Evolutionary conservation across 2,113 vertebrate genomes (phyloP).

Genomic region (Panthera leo): DNA sequence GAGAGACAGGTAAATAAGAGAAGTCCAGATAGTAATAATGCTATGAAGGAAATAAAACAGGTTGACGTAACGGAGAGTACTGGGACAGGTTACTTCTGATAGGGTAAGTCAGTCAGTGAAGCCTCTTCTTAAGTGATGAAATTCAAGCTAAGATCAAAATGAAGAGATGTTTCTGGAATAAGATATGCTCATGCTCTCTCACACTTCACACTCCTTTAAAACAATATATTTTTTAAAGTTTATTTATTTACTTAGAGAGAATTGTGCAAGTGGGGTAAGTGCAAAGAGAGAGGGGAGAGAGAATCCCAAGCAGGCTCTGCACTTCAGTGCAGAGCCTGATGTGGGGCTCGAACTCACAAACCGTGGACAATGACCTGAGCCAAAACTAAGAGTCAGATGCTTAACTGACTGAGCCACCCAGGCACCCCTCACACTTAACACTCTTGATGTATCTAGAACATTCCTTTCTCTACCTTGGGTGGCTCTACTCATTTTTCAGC

Average conservation of each 20-base stretch:
- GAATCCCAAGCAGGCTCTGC: no score
- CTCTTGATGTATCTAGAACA: background rate
- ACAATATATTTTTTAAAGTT: no score
- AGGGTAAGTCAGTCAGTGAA: background rate
- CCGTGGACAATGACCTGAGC: no score
- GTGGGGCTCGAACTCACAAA: no score
- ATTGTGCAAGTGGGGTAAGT: no score
- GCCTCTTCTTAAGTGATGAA: background rate
- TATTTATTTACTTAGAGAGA: no score
- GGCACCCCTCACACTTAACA: background rate
- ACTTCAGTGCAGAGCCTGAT: no score
- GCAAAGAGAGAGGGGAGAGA: no score
- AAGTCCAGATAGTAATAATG: background rate
- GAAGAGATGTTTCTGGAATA: background rate
- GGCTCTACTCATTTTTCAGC: background rate
- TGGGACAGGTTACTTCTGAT: background rate
- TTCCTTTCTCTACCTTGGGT: background rate
- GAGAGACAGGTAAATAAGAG: background rate
- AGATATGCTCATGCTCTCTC: background rate
- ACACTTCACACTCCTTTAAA: background rate
- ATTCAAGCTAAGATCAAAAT: background rate
- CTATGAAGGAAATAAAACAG: background rate
- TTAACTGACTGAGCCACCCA: no score
- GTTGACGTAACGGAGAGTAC: background rate
- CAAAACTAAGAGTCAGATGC: no score